Base-by-base conservation (phyloP, 2,113 vertebrate species). In the Sander lucioperca region DNA sequence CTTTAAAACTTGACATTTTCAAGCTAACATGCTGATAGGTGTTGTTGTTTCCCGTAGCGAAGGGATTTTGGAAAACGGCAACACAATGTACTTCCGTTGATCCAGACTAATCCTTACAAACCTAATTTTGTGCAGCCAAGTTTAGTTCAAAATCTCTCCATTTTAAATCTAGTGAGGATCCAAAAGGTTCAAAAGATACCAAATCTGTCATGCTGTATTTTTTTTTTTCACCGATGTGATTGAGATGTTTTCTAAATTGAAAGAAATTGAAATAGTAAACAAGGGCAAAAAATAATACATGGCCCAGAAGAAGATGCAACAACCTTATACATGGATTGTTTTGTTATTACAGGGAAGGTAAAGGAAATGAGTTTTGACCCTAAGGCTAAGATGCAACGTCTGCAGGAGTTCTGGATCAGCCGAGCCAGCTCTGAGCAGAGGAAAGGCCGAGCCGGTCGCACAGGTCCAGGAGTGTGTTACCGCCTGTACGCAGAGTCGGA, bases 381-480 rank as follows among this genome's bases (percentile, higher is more conserved):
- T 0, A 97, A 97, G 80, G 96, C 95, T 25, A 98, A 98, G 58
- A 96, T 99, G 84, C 98, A 97, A 70, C 95, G 97, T 3, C 95
- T 99, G 10, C 97, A 98, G 92, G 98, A 99, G 85, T 99, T 98
- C 94, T 99, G 97, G 98, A 98, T 99, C 92, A 99, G 98, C 83
- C 94, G 96, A 53, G 98, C 98, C 23, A 99, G 98, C 0, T 96
- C 97, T 0, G 98, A 98, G 95, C 98, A 99, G 93, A 95, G 97
- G 5, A 98, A 98, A 90, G 98, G 98, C 3, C 95, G 97, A 0
- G 97, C 98, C 0, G 98, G 98, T 3, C 95, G 98, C 7, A 98
- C 97, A 0, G 97, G 97, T 0, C 98, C 98, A 0, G 98, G 98
- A 0, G 95, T 98, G 36, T 99, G 97, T 88, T 99, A 96, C 88